Conservation (phyloP, 2,888 invertebrate genomes). For the Aplocera efformata region DNA sequence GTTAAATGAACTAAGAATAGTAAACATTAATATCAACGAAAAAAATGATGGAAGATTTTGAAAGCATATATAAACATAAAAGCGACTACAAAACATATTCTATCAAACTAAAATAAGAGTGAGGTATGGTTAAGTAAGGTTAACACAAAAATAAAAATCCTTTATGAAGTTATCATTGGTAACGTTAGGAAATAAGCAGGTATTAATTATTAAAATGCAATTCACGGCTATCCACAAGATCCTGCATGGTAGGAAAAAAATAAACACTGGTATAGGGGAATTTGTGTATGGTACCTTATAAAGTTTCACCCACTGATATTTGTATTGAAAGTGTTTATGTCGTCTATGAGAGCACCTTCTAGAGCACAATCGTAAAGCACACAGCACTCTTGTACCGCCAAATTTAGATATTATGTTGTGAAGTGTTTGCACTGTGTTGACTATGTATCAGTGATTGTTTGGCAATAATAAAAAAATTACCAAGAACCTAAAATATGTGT, state of each 20-base stretch:
- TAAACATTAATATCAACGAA: too few species aligned
- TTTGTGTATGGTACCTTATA: slow-evolving; percentile 80
- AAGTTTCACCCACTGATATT: slow-evolving; percentile 77
- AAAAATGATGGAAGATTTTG: too few species aligned
- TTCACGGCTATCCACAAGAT: slow-evolving; percentile 5
- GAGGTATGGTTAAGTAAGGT: too few species aligned
- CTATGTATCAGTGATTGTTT: slow-evolving; percentile 6
- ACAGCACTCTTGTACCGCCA: slow-evolving; percentile 35
- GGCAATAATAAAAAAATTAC: neutral
- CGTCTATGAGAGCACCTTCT: slow-evolving; percentile 64
- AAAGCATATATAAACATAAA: too few species aligned
- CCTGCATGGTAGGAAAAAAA: slow-evolving; percentile 65
- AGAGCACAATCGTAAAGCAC: slow-evolving; percentile 24
- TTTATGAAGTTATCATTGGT: too few species aligned
- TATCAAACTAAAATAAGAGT: too few species aligned
- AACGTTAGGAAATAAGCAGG: too few species aligned
- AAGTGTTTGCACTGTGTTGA: slow-evolving; percentile 6
- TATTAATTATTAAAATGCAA: neutral
- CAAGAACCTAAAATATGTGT: neutral
- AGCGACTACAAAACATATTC: too few species aligned
- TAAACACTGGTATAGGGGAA: slow-evolving; percentile 63
- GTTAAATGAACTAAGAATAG: too few species aligned
- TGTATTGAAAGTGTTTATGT: slow-evolving; percentile 52
- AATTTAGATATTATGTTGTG: slow-evolving; percentile 12
- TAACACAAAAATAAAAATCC: too few species aligned